These are phyloP conservation scores for Diorhabda elongata DNA, from an alignment of 1,140 invertebrate genomes.

Conservation along the genomic window DNA sequence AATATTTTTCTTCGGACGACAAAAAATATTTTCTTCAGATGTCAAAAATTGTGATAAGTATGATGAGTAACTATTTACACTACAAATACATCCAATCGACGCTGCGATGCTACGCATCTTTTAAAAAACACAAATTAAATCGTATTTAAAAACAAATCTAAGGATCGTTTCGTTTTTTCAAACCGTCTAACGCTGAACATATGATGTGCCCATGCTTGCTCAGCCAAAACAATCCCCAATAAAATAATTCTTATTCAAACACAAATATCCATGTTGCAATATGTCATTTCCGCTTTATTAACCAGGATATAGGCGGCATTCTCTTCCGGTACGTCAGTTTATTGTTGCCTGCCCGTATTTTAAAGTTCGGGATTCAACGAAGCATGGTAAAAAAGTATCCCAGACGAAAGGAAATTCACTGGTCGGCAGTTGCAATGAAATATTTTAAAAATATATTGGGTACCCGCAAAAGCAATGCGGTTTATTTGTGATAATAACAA, in stretches of 20 bases:
- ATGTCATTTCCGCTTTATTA: constrained; percentile 17
- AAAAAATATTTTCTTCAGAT: too few species aligned
- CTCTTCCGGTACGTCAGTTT: constrained; percentile 11
- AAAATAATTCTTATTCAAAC: constrained; percentile 12
- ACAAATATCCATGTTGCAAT: constrained; percentile 16
- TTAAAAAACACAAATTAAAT: too few species aligned
- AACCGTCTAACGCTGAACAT: constrained; percentile 1
- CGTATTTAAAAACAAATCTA: neutral
- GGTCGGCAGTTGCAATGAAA: neutral
- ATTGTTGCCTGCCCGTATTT: constrained; percentile 1
- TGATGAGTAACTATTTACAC: too few species aligned
- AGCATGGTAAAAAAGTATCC: neutral
- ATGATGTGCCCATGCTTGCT: constrained; percentile 12
- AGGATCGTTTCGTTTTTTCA: neutral
- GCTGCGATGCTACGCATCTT: too few species aligned
- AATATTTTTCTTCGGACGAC: too few species aligned
- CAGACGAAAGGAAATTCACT: neutral
- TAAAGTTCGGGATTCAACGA: neutral
- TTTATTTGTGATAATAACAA: too few species aligned
- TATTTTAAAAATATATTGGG: neutral
- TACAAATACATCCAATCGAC: too few species aligned
- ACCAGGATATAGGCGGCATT: constrained; percentile 6
- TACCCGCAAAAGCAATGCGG: too few species aligned
- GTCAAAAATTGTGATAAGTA: too few species aligned
- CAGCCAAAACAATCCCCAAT: constrained; percentile 13